A percentile compares a stretch with the other conserved stretches of the same genome.
Evolutionary conservation across 1,140 invertebrate species (phyloP).

Genomic region (Drosophila pectinifera): DNA sequence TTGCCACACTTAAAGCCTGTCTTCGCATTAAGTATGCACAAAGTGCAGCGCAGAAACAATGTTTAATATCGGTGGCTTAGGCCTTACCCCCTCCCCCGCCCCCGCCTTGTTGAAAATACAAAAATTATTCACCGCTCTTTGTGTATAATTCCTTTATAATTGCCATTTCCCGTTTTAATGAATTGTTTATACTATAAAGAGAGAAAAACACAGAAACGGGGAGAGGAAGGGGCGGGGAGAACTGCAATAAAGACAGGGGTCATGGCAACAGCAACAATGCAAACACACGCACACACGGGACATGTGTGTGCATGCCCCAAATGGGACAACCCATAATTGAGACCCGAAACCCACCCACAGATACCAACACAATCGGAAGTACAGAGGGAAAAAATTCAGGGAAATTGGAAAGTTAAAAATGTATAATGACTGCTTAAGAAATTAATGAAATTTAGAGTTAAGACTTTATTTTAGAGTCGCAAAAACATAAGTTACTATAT

Average conservation of each 20-base stretch:
- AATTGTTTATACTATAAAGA: constrained; percentile 69
- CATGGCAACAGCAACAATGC: constrained; percentile 59
- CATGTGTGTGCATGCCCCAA: constrained; percentile 24
- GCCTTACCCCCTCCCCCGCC: constrained; percentile 18
- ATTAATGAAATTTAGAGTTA: no score
- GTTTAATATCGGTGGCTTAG: constrained; percentile 22
- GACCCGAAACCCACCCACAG: constrained; percentile 27
- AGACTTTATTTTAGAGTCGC: no score
- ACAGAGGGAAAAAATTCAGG: background rate
- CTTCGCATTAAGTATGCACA: constrained; percentile 34
- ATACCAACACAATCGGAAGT: constrained; percentile 13
- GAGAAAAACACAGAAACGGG: constrained; percentile 9
- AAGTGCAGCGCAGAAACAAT: constrained; percentile 17
- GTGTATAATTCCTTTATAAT: constrained; percentile 63
- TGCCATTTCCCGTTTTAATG: constrained; percentile 78
- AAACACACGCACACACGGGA: constrained; percentile 11
- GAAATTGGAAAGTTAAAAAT: no score
- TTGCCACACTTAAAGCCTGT: constrained; percentile 42
- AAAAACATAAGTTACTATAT: no score
- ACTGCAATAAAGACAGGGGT: constrained; percentile 53
- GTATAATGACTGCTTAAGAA: no score
- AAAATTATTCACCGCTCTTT: constrained; percentile 40
- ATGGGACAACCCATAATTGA: constrained; percentile 33
- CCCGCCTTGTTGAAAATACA: background rate
- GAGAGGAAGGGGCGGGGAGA: constrained; percentile 1